Evolutionary conservation across 2,113 vertebrate genomes (phyloP), one percentile per base, ranked within the genome.

Genomic region (Sander vitreus): DNA sequence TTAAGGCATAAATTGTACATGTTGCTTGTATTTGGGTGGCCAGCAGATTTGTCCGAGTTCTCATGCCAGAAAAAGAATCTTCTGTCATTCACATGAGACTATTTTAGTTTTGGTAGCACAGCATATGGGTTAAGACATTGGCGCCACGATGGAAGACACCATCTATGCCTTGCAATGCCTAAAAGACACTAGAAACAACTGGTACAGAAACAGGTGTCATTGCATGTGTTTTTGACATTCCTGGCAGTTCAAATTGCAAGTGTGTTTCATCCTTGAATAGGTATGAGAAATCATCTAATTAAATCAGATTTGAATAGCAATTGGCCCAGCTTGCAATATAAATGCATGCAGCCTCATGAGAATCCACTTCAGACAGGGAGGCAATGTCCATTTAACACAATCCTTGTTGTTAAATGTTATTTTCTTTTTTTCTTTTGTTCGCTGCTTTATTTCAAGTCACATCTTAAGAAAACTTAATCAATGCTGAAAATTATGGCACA

Each of bases 391-490:
- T 76, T 72, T n/a, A 54, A 63, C 27, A n/a, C 16, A 36, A 36
- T 39, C 10, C 33, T 53, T 51, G 47, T 53, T 51, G 47, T 67
- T 57, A 60, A 19, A 54, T 64, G 51, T 50, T 12, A 74, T 67
- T 72, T 72, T n/a, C n/a, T 47, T 65, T 27, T 3, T 39, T 51
- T 23, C 60, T 45, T 47, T 51, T 54, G n/a, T 57, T 43, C 7
- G 30, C 64, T 16, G 57, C 54, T 57, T 10, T 62, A 59, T 66
- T 65, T 69, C 7, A 73, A 25, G 36, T 59, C 55, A 76, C 62
- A 63, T 36, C 48, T 47, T 2, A 33, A 80, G 33, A 54, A 82
- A 77, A 63, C 45, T 30, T 36, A 59, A 78, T 71, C 59, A 78
- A 83, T 1, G 5, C 19, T n/a, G 64, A 33, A 11, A 81, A 65